These are phyloP conservation scores for Lemur catta DNA, from an alignment of 2,797 vertebrate species.

Conservation along the genomic window DNA sequence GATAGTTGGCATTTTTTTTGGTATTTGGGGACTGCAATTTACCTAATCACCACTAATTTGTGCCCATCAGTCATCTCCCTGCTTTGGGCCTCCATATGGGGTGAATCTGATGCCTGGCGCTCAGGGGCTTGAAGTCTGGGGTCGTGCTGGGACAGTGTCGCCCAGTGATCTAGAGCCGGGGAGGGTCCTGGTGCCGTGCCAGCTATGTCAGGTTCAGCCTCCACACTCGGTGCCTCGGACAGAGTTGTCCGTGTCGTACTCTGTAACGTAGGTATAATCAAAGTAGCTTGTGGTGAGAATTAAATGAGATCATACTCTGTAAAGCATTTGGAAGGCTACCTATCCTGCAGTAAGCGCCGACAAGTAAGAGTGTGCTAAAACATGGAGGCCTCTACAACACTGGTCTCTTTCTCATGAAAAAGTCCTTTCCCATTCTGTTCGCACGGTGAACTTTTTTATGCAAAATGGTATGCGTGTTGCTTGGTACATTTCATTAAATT, in stretches of 20 bases:
- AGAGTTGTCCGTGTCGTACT: not conserved
- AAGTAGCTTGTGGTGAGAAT: not conserved
- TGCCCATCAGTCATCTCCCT: not conserved
- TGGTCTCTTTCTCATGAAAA: not conserved
- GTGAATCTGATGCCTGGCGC: not conserved
- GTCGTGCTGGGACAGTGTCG: not conserved
- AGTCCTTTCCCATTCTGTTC: not conserved
- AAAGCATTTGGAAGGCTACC: no score
- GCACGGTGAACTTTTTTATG: not conserved
- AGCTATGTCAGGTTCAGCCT: fast-evolving
- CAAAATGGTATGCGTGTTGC: fast-evolving
- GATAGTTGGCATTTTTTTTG: not conserved
- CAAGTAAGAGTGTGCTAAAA: not conserved
- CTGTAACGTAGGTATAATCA: not conserved
- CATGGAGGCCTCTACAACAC: not conserved
- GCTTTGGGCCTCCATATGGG: not conserved
- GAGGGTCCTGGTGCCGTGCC: not conserved
- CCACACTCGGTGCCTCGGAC: fast-evolving
- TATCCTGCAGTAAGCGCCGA: no score
- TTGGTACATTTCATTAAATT: not conserved
- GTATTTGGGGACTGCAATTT: not conserved
- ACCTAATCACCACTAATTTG: not conserved
- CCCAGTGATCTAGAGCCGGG: fast-evolving
- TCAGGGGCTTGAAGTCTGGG: not conserved
- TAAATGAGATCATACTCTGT: no score